Evolutionary conservation across 23 tunicate species (phyloP), one percentile per base, ranked within the genome.

Genomic region (Oikopleura albicans): DNA sequence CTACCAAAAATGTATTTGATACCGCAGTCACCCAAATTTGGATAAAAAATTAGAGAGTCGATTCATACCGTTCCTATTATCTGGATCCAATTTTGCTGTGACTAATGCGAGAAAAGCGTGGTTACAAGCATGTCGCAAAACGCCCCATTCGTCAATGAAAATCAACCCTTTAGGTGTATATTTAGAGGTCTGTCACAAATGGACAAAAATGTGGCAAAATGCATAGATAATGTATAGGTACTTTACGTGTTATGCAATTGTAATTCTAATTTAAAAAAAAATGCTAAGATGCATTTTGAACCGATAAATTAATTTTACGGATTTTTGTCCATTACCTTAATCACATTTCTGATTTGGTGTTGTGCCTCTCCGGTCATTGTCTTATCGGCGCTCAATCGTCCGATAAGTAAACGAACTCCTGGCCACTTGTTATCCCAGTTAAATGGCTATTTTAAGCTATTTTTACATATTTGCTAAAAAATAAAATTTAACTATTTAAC

Each of bases 381-480:
- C 36, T 85, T 39, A 22, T 91, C 49, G 35, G 83, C 75, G 0
- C 92, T 95, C 0, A 87, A 39, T 75, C 89, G 87, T 2, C 91
- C 91, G 35, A 95, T 40, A 0, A 95, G 89, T 27, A 90, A 84
- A n/a, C 91, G 89, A 12, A 95, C 90, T 0, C 90, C 99, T 4
- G 99, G 87, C 38, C 87, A 88, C 59, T 90, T 91, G 40, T 95
- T 89, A 59, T 95, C 99, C 91, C 92, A 95, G 84, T 76, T 40
- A 71, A 95, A 90, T 39, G 79, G 88, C 88, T 12, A 39, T 57
- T n/a, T n/a, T n/a, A n/a, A n/a, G n/a, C n/a, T n/a, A n/a, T n/a
- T n/a, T n/a, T n/a, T n/a, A n/a, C n/a, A n/a, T n/a, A n/a, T n/a
- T n/a, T n/a, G n/a, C n/a, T n/a, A n/a, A n/a, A n/a, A n/a, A n/a